Evolutionary conservation across 2,113 vertebrate genomes (phyloP).

Genomic region (Spea bombifrons): DNA sequence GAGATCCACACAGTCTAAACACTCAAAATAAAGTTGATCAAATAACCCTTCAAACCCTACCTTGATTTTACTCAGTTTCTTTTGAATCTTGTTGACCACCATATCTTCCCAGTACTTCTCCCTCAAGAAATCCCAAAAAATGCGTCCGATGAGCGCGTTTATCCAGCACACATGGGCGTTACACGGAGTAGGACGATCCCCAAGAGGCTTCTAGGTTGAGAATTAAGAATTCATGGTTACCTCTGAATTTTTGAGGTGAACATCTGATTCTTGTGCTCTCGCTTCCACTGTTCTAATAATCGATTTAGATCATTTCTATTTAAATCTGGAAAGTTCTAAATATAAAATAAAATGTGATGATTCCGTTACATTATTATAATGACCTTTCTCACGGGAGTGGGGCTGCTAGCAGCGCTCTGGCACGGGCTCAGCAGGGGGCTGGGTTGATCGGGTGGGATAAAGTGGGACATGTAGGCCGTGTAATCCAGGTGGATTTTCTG

Average conservation of each 20-base stretch:
- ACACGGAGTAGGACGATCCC: conserved; percentile 49
- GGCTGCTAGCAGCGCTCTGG: conserved; percentile 61
- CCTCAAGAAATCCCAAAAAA: conserved; percentile 85
- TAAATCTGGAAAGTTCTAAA: no score
- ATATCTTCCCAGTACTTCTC: conserved; percentile 76
- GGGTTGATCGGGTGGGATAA: conserved; percentile 54
- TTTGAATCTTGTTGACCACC: conserved; percentile 82
- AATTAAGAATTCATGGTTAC: not conserved
- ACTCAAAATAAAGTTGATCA: no score
- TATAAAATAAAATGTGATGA: no score
- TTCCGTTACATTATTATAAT: no score
- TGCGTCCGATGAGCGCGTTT: conserved; percentile 76
- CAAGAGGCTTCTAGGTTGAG: conserved; percentile 55
- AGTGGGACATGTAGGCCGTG: conserved; percentile 71
- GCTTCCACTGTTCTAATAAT: no score
- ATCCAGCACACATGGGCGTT: conserved; percentile 65
- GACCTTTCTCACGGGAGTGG: conserved; percentile 50
- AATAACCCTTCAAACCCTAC: conserved; percentile 56
- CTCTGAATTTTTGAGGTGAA: no score
- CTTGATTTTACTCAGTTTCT: conserved; percentile 85
- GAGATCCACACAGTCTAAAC: no score
- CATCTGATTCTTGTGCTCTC: no score
- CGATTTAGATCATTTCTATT: no score
- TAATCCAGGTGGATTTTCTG: conserved; percentile 72
- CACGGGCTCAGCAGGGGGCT: conserved; percentile 62